phyloP scores from a whole-genome alignment of 2,113 vertebrate genomes.

The Tichodroma muraria region DNA sequence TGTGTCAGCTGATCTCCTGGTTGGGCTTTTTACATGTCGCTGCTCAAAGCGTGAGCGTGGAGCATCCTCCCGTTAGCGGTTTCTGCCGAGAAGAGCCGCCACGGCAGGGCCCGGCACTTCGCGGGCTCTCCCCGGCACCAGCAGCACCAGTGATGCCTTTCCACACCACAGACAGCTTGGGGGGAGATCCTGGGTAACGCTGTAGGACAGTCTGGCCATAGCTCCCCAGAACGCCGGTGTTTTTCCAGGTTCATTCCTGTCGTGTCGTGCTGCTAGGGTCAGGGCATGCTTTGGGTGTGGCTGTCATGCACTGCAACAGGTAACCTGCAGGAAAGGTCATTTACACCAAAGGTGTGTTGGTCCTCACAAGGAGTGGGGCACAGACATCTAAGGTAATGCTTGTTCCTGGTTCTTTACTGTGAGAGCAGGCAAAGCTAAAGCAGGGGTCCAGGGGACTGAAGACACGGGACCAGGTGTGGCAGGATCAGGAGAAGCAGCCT shows the following conservation, averaged over 20 bases:
- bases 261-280: not conserved
- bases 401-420: not conserved
- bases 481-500: not conserved
- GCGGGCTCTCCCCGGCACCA: not conserved
- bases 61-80: rapidly evolving
- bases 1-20: not conserved
- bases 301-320: not conserved
- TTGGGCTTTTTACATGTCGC: not conserved
- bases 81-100: not conserved
- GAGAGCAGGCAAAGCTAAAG: not conserved
- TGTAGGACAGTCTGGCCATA: not conserved
- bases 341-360: not conserved
- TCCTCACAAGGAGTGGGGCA: not conserved
- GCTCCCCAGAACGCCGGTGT: not conserved
- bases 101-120: not conserved
- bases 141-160: not conserved
- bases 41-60: rapidly evolving
- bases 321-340: not conserved
- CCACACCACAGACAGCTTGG: not conserved
- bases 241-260: not conserved
- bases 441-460: not conserved
- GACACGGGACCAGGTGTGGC: not conserved
- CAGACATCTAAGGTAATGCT: not conserved
- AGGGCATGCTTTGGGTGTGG: not conserved
- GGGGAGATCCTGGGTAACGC: not conserved